These are phyloP conservation scores for Tricholaema leucomelas DNA, from an alignment of 2,113 vertebrate species.

Conservation along the genomic window DNA sequence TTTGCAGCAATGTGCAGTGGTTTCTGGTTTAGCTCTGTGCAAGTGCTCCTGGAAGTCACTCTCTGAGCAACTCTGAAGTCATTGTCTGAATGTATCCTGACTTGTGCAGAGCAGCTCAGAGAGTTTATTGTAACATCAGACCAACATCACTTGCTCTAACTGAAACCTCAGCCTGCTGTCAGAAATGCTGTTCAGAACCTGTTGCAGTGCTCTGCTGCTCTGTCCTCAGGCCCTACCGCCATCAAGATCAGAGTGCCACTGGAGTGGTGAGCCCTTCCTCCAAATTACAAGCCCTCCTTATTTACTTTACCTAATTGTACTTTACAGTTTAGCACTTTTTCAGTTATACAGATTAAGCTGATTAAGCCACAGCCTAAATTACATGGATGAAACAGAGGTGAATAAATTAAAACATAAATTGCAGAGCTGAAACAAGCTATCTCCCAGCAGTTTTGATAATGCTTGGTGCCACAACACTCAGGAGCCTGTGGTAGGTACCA, in stretches of 20 bases:
- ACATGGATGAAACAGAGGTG: background rate
- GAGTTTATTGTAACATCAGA: background rate
- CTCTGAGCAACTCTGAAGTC: background rate
- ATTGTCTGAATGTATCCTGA: background rate
- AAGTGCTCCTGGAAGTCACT: background rate
- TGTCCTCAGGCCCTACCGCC: background rate
- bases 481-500: background rate
- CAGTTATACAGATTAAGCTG: background rate
- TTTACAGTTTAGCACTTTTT: background rate
- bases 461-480: background rate
- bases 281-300: background rate
- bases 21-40: background rate
- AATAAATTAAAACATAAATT: background rate
- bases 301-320: background rate
- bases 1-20: background rate
- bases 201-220: background rate
- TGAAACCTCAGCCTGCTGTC: background rate
- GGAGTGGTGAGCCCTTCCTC: background rate
- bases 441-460: background rate
- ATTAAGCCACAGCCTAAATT: background rate
- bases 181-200: background rate
- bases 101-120: background rate
- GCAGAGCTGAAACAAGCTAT: background rate
- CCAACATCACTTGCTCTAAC: background rate
- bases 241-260: background rate